Base-by-base conservation (phyloP, 2,888 invertebrate genomes). In the Fragum fragum region DNA sequence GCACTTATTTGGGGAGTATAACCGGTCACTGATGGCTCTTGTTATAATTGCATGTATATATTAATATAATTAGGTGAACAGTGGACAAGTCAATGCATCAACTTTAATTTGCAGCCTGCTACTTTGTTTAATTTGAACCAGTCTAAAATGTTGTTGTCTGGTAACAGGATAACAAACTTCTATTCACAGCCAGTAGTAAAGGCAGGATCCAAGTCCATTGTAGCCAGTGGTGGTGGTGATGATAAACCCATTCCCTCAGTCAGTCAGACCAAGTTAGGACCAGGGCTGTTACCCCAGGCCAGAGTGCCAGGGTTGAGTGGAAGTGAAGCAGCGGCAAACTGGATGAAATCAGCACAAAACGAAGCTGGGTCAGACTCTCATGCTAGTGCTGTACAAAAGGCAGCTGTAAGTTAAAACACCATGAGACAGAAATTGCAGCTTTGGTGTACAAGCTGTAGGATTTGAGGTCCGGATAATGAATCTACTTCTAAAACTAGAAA, bases 361-460 rank as follows among this genome's bases (percentile, higher is more conserved):
- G 92, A 92, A 71, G 76, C 89, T 5, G 28, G 80, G 1, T 83
- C 86, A 9, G 82, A 81, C 18, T 74, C 85, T 6, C 87, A 88
- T 18, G 82, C 88, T 7, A 73, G 82, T 21, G 91, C 91, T 70
- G 88, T 91, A 16, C 81, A 89, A 52, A 91, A 90, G 7, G 90
- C 91, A 57, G 92, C 91, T n/a, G 93, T 93, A 87, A 82, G 91
- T 90, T n/a, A n/a, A n/a, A n/a, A n/a, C n/a, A n/a, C n/a, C n/a
- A n/a, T n/a, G n/a, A n/a, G n/a, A n/a, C n/a, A n/a, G n/a, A n/a
- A n/a, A n/a, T n/a, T n/a, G n/a, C n/a, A n/a, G n/a, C n/a, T n/a
- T n/a, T n/a, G n/a, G n/a, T n/a, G n/a, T n/a, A n/a, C n/a, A n/a
- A n/a, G n/a, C n/a, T n/a, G n/a, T n/a, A n/a, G n/a, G n/a, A n/a